Conservation (phyloP, 2,797 vertebrate genomes). For the Poecile montanus region DNA sequence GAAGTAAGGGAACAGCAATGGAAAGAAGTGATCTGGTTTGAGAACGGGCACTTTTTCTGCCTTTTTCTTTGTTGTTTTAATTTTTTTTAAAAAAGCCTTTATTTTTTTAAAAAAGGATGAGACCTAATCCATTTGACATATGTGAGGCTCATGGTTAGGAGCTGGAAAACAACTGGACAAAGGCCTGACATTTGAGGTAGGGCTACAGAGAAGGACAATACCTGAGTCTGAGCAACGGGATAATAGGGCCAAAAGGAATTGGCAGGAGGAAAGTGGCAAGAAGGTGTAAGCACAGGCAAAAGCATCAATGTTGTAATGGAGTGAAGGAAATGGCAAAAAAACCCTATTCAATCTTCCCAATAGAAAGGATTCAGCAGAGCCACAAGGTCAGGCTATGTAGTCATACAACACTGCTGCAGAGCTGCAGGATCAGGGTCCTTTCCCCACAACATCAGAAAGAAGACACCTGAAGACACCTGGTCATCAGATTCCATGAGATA, state of each 20-base stretch:
- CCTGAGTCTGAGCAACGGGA: not conserved
- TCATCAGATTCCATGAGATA: not conserved
- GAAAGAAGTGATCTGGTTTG: not conserved
- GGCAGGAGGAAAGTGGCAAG: not conserved
- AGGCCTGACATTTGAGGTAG: not conserved
- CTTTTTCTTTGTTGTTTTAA: not conserved
- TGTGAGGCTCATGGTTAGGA: not conserved
- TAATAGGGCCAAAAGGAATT: not conserved
- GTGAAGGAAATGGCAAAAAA: not conserved
- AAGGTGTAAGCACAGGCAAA: not conserved
- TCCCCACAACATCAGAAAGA: not conserved
- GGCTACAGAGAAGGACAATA: not conserved
- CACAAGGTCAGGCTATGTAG: not conserved
- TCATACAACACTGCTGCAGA: not conserved
- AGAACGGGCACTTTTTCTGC: not conserved
- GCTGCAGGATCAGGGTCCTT: too few relatives aligned
- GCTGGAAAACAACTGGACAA: not conserved
- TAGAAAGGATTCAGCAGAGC: not conserved
- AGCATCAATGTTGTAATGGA: not conserved
- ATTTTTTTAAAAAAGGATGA: not conserved
- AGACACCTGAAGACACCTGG: not conserved
- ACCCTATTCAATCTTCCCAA: not conserved
- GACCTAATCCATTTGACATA: not conserved
- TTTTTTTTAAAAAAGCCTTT: not conserved
- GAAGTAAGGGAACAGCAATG: not conserved